Base-by-base conservation (phyloP, 53 echinoderm and acorn worm species). In the Holothuria scabra region DNA sequence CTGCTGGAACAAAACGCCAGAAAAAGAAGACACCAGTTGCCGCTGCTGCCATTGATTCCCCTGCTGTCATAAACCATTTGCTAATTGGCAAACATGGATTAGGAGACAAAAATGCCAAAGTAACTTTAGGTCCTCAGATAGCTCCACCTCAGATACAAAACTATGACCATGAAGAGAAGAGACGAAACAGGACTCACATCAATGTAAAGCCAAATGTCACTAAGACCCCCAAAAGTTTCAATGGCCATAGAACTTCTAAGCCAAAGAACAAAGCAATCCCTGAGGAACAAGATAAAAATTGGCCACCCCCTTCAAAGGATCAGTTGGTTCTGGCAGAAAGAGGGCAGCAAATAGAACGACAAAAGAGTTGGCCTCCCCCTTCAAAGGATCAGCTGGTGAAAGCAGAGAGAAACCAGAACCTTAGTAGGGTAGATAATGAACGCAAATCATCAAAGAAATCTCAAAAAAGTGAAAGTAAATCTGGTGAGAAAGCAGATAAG, bases 21-120 rank as follows among this genome's bases (percentile, higher is more conserved):
- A 81, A 81, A 63, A 61, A 61, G 65, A 63, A 37, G 18, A 81
- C 82, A 2, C 38, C 62, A 11, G 82, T 81, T 24, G 55, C 90
- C 12, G 92, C 99, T 16, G 90, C 93, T 12, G 85, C 87, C 20
- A 90, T 99, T 13, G 99, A 99, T 59, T 87, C 90, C 14, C 94
- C 99, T 21, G 92, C 94, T 19, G 99, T 90, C 0, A 92, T 99
- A 67, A 99, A 99, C 86, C 99, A 99, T 62, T 86, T 99, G 33
- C 83, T 99, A 6, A 87, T 99, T 22, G 99, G 94, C 12, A 99
- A 99, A 57, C 79, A 89, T 72, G 94, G 99, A 31, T 88, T 95
- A 14, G 94, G 99, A 18, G 87, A 75, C 64, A 99, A 95, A 79
- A 95, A 93, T 84, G 86, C 90, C 56, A 94, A 94, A 60, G 62